phyloP scores from a whole-genome alignment of 2,113 vertebrate genomes.

The Casuarius casuarius region DNA sequence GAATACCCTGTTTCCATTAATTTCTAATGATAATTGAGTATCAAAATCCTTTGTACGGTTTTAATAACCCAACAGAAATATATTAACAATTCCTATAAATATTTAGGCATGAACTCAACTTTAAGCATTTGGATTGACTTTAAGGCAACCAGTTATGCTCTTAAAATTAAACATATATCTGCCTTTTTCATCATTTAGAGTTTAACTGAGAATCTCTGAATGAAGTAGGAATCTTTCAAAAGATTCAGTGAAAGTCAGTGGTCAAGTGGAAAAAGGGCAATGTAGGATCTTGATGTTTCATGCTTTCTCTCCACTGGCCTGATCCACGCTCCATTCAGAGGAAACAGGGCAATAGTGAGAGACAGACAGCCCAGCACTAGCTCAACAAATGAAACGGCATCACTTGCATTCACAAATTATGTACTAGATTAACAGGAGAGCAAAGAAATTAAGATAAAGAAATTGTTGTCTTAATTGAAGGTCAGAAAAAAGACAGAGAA shows the following conservation, averaged over 20 bases:
- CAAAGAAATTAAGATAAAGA: not conserved
- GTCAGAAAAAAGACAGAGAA: not conserved
- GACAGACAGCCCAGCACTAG: not conserved
- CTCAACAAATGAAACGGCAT: not conserved
- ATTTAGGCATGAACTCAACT: not conserved
- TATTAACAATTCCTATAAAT: not conserved
- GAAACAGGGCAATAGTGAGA: not conserved
- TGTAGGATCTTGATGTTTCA: not conserved
- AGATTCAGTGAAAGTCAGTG: not conserved
- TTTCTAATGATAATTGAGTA: slow-evolving; percentile 51
- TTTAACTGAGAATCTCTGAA: not conserved
- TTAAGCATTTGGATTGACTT: not conserved
- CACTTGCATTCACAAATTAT: not conserved
- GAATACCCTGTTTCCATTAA: slow-evolving; percentile 53
- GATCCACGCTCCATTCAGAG: not conserved
- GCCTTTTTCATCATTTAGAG: not conserved
- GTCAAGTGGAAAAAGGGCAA: not conserved
- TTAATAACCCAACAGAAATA: slow-evolving; percentile 14
- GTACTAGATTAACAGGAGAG: not conserved
- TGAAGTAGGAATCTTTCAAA: not conserved
- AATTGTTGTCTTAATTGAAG: not conserved
- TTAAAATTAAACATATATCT: not conserved
- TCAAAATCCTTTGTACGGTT: slow-evolving; percentile 5
- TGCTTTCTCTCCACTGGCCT: not conserved
- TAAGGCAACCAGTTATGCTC: not conserved